Evolutionary conservation across 2,797 vertebrate species (phyloP).

Genomic region (Sternotherus odoratus): DNA sequence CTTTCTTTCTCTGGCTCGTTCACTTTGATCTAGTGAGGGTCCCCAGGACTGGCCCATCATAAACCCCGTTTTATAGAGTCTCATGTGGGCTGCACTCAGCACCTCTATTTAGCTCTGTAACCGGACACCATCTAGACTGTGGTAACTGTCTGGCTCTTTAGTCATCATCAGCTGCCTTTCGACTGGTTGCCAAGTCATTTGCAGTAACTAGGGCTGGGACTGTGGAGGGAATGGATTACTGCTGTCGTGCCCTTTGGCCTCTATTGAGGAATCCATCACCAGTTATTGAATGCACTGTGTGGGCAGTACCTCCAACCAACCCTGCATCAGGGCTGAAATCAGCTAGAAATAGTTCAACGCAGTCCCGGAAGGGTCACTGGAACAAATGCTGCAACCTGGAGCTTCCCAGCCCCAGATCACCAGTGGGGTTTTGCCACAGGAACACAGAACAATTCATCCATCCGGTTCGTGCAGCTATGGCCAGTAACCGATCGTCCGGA

Average conservation of each 20-base stretch:
- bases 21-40: conserved; percentile 11
- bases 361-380: not conserved
- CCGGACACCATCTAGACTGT: conserved; percentile 25
- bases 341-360: not conserved
- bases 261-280: conserved; percentile 55
- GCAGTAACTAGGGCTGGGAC: conserved; percentile 62
- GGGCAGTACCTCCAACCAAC: conserved; percentile 35
- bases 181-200: conserved; percentile 67
- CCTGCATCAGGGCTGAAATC: not conserved
- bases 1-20: not conserved
- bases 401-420: not conserved
- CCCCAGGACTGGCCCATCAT: not conserved
- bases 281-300: conserved; percentile 44
- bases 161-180: conserved; percentile 59
- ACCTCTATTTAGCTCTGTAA: conserved; percentile 30
- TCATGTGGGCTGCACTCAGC: not conserved
- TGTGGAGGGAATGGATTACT: conserved; percentile 58
- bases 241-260: conserved; percentile 57
- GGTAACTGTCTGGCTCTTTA: conserved; percentile 46
- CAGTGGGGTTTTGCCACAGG: not conserved
- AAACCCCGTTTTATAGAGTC: not conserved
- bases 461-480: not conserved
- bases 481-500: not conserved
- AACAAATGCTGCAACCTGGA: not conserved
- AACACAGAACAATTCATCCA: not conserved